Evolutionary conservation across 2,888 invertebrate genomes (phyloP), one percentile per base, ranked within the genome.

Genomic region (Apotomis capreana): DNA sequence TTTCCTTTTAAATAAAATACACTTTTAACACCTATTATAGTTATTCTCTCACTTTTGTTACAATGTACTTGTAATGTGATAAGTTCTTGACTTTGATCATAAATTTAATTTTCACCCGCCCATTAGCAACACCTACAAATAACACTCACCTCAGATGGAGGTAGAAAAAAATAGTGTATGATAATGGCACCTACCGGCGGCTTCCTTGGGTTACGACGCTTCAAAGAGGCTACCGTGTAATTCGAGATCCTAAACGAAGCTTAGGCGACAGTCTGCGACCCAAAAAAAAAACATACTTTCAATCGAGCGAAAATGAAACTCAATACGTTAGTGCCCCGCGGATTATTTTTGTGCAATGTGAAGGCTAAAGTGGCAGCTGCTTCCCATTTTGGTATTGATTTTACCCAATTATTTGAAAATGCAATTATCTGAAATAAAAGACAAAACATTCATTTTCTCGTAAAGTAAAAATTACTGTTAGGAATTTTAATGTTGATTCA

Each of bases 301-400:
- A 88, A 89, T 90, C 88, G 89, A 90, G 85, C 88, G 89, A 81
- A 83, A 87, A 88, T 87, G 92, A 91, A 92, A 92, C 85, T 86
- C 89, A 90, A 93, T 93, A 93, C 87, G 83, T 83, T 79, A 86
- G 82, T 88, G 91, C 87, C 88, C 84, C 81, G 84, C 78, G 84
- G 90, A 92, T 92, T 90, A 91, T 90, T 90, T 91, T 92, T 92
- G 89, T 88, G 88, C 89, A 92, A 91, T 90, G 89, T 87, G 80
- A 79, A 86, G 84, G 83, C 83, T 81, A 79, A 83, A 89, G 88
- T 89, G 86, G 85, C 92, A 92, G 92, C 89, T 92, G 92, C 83
- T 90, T 79, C 85, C 87, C 84, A 87, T 88, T 88, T 85, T 81
- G 81, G 83, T 81, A 83, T 83, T 84, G 84, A 85, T 81, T n/a